These are phyloP conservation scores for Trematomus loennbergii DNA, from an alignment of 2,113 vertebrate genomes.

Conservation along the genomic window DNA sequence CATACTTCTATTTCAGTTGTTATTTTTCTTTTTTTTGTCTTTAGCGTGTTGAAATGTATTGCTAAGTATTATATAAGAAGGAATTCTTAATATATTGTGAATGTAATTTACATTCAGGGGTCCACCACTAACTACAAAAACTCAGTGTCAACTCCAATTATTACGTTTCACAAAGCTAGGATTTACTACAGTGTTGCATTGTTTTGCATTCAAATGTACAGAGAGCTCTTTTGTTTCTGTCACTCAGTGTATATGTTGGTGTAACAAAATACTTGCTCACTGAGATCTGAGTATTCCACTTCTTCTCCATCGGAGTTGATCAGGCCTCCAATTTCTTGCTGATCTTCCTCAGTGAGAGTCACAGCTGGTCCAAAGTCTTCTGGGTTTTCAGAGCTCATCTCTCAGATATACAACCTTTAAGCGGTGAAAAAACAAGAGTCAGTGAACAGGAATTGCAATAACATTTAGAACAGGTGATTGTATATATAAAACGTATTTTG, in stretches of 20 bases:
- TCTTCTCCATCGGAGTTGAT: slow-evolving; percentile 82
- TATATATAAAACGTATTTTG: neutral
- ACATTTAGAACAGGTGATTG: neutral
- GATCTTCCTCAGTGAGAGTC: slow-evolving; percentile 61
- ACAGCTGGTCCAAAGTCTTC: slow-evolving; percentile 59
- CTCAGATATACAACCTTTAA: slow-evolving; percentile 45
- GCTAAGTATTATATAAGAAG: neutral
- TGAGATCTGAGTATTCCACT: slow-evolving; percentile 71
- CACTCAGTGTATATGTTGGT: neutral
- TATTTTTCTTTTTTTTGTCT: neutral
- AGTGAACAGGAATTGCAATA: neutral
- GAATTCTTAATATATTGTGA: neutral
- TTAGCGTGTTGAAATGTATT: neutral
- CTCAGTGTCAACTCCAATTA: neutral
- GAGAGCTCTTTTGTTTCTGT: neutral
- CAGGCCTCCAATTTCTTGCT: slow-evolving; percentile 75
- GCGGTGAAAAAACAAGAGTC: slow-evolving; percentile 8
- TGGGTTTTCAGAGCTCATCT: slow-evolving; percentile 77
- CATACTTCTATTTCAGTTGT: neutral
- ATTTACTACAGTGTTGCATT: neutral
- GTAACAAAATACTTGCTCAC: slow-evolving; percentile 50
- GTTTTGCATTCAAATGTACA: neutral
- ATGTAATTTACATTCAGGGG: neutral
- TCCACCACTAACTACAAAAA: neutral
- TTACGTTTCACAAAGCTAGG: neutral